Conservation (phyloP, 1,140 invertebrate genomes). For the Drosophila albomicans region DNA sequence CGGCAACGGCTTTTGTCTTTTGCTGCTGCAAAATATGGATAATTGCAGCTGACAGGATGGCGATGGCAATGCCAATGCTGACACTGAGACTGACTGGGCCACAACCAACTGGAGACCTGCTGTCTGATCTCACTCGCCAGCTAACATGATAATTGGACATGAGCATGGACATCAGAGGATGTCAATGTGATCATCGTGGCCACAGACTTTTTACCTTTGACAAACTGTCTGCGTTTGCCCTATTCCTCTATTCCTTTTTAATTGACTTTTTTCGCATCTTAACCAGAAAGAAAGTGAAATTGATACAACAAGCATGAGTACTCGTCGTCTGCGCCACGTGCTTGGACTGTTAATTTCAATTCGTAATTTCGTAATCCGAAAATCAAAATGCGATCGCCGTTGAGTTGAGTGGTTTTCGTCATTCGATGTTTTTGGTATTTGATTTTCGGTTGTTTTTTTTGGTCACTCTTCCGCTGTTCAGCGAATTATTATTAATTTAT, state of each 20-base stretch:
- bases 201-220: conserved; percentile 46
- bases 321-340: conserved; percentile 20
- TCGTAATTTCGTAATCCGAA: conserved; percentile 38
- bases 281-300: conserved; percentile 68
- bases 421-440: conserved; percentile 7
- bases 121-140: conserved; percentile 72
- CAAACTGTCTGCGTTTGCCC: conserved; percentile 52
- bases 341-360: conserved; percentile 31
- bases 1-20: conserved; percentile 44
- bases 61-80: conserved; percentile 14
- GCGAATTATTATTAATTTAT: conserved; percentile 42
- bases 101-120: conserved; percentile 40
- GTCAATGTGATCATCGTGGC: conserved; percentile 1
- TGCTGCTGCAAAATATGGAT: conserved; percentile 66
- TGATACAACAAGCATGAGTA: conserved; percentile 48
- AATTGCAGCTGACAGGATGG: conserved; percentile 68
- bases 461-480: conserved; percentile 14
- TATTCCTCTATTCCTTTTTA: conserved; percentile 74
- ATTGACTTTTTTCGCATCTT: conserved; percentile 50
- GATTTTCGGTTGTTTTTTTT: conserved; percentile 14
- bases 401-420: conserved; percentile 9
- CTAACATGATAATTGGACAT: conserved; percentile 81
- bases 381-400: conserved; percentile 39
- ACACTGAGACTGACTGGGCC: conserved; percentile 48
- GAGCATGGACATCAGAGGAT: conserved; percentile 55